Conservation (phyloP, 1,140 invertebrate species). For the Bombus haemorrhoidalis region DNA sequence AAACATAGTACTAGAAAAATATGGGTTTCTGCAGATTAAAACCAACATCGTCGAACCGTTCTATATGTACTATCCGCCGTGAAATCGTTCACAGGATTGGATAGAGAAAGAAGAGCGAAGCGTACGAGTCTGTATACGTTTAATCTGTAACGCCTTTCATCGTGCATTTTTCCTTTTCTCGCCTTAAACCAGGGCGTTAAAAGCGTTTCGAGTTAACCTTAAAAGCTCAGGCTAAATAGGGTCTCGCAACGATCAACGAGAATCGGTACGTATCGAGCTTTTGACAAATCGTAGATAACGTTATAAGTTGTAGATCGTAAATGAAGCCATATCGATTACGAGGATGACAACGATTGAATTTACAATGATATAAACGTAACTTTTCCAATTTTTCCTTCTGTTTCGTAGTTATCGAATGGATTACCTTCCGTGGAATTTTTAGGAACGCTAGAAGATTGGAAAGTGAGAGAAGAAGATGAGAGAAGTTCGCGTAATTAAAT, state of each 20-base stretch:
- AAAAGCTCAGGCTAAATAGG: conserved; percentile 16
- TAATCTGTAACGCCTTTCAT: conserved; percentile 3
- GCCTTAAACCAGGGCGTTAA: background rate
- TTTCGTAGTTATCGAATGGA: background rate
- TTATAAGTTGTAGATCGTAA: background rate
- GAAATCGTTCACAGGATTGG: background rate
- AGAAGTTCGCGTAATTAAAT: background rate
- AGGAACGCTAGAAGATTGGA: too few relatives aligned
- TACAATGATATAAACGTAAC: background rate
- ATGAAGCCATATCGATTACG: background rate
- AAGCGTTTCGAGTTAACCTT: conserved; percentile 11
- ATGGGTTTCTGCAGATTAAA: conserved; percentile 3
- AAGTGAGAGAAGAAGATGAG: background rate
- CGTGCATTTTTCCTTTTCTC: background rate
- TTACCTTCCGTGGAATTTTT: background rate
- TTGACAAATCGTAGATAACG: background rate
- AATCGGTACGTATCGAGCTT: background rate
- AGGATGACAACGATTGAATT: background rate
- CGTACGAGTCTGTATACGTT: background rate
- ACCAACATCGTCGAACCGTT: background rate
- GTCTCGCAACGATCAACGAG: background rate
- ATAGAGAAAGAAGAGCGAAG: background rate
- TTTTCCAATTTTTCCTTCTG: too few relatives aligned
- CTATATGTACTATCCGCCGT: background rate
- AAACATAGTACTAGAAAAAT: background rate